Percentiles rank a stretch among this genome's conserved stretches.
These are phyloP conservation scores for Pogonocichla stellata DNA, from an alignment of 2,113 vertebrate species.

Conservation along the genomic window DNA sequence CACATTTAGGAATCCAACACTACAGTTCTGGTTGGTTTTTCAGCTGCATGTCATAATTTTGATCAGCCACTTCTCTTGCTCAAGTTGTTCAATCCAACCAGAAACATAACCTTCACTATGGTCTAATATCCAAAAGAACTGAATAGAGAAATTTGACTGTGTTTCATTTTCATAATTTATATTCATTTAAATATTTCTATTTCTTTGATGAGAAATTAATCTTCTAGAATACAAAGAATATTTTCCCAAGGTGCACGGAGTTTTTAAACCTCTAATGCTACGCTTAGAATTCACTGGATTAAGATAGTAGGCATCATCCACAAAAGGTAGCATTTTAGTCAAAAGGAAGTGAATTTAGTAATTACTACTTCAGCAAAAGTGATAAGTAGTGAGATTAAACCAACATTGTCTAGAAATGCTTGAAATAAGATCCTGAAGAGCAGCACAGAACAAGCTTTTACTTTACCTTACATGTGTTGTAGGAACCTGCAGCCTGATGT, in stretches of 20 bases:
- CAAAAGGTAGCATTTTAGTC: neutral
- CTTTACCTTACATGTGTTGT: slow-evolving; percentile 75
- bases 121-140: neutral
- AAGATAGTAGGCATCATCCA: neutral
- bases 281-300: neutral
- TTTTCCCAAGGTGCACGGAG: neutral
- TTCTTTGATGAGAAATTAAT: neutral
- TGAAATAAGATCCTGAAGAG: neutral
- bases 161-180: neutral
- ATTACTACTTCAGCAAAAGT: neutral
- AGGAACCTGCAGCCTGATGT: slow-evolving; percentile 73
- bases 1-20: rapidly evolving
- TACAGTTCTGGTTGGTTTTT: neutral
- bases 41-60: neutral
- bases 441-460: neutral
- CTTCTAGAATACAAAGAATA: neutral
- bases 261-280: neutral
- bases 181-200: neutral
- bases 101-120: neutral
- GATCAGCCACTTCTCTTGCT: neutral
- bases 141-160: neutral
- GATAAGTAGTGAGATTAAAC: neutral
- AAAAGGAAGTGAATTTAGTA: neutral
- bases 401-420: neutral
- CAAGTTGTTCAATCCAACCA: neutral